Base-by-base conservation (phyloP, 2,888 invertebrate species). In the Aspidiotus rigidus region DNA sequence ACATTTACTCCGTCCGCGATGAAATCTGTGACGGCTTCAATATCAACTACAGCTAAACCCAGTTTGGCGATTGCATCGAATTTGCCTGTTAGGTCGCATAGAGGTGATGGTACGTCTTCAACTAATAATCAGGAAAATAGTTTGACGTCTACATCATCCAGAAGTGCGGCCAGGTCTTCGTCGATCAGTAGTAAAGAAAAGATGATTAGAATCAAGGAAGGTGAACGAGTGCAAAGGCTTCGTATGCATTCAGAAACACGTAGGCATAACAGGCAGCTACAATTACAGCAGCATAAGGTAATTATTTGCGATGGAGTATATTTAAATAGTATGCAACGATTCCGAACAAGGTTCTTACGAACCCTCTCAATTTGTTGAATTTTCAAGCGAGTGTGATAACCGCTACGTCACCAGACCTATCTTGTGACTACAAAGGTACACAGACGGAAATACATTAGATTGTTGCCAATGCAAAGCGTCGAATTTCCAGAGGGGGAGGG, bases 1-100 rank as follows among this genome's bases (percentile, higher is more conserved):
- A 73, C 73, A 70, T 78, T 40, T 80, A 54, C 69, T 6, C 56
- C 61, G 53, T n/a, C 17, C 40, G 63, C 49, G 16, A 9, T 13
- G 62, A 69, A 13, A 70, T 69, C 71, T 13, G 71, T 62, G 28
- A 17, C 62, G 13, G 49, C 69, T 61, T 11, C 44, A 44, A 16
- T 57, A 40, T 53, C 59, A 64, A 8, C 13, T 11, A 41, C 16
- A 15, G 41, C 56, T 28, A n/a, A 15, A 42, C 61, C 60, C 11
- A 56, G 39, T 39, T 49, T 40, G 15, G 62, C 41, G 16, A 57
- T n/a, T 28, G 17, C 49, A n/a, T 28, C 49, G 49, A 17, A 17
- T 10, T 54, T 41, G 41, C 3, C 42, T 49, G 17, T 49, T 9
- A 9, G 17, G 41, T 16, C n/a, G 13, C 9, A 17, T 66, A 8